Evolutionary conservation across 2,888 invertebrate species (phyloP).

Genomic region (Mechanitis messenoides): DNA sequence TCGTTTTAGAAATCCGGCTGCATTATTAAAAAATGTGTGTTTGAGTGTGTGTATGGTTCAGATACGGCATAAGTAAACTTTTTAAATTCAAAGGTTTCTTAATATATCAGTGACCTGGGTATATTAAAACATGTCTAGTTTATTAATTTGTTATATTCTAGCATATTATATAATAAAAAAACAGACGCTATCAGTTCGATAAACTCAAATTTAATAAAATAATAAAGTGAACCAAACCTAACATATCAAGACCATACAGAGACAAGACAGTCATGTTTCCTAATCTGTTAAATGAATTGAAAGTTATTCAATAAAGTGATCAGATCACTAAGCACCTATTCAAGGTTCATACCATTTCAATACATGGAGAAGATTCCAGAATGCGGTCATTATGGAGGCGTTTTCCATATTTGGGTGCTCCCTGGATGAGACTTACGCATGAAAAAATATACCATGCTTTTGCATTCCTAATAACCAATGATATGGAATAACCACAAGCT

Average conservation of each 20-base stretch:
- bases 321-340: constrained; percentile 18
- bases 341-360: constrained; percentile 35
- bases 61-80: too few relatives aligned
- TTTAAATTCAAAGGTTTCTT: too few relatives aligned
- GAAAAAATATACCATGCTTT: constrained; percentile 23
- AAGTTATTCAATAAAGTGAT: constrained; percentile 20
- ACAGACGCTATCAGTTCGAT: too few relatives aligned
- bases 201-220: too few relatives aligned
- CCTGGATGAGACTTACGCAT: constrained; percentile 30
- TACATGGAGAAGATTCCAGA: constrained; percentile 31
- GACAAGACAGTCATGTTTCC: constrained; percentile 21
- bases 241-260: neutral
- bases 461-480: constrained; percentile 27
- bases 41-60: too few relatives aligned
- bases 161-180: too few relatives aligned
- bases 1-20: too few relatives aligned
- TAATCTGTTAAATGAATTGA: constrained; percentile 18
- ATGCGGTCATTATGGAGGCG: constrained; percentile 44
- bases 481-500: constrained; percentile 22
- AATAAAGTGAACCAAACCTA: too few relatives aligned
- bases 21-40: neutral
- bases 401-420: constrained; percentile 43
- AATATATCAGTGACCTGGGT: too few relatives aligned
- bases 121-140: too few relatives aligned
- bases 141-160: too few relatives aligned